Evolutionary conservation across 2,797 vertebrate species (phyloP).

Genomic region (Ctenopoma multispine): DNA sequence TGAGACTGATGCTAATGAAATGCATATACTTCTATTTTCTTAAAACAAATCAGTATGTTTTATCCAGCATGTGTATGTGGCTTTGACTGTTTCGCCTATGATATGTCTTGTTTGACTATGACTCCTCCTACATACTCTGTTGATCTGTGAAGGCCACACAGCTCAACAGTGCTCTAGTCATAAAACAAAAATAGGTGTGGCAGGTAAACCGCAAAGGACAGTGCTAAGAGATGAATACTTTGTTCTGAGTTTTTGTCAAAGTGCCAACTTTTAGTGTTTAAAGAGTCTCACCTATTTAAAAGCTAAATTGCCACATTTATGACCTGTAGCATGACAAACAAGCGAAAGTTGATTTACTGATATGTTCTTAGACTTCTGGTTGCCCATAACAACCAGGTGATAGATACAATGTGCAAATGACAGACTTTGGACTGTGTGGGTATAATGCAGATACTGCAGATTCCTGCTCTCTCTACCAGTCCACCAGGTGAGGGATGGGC

Average conservation of each 20-base stretch:
- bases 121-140: slow-evolving; percentile 50
- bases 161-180: slow-evolving; percentile 32
- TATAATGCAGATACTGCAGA: slow-evolving; percentile 23
- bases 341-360: slow-evolving; percentile 28
- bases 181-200: slow-evolving; percentile 75
- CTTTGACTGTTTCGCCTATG: slow-evolving; percentile 37
- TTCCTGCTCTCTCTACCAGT: slow-evolving; percentile 20
- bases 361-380: slow-evolving; percentile 33
- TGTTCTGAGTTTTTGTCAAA: slow-evolving; percentile 28
- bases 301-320: background rate
- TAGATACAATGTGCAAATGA: slow-evolving; percentile 63
- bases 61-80: slow-evolving; percentile 15
- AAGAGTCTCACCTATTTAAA: background rate
- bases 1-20: background rate
- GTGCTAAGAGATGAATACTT: slow-evolving; percentile 37
- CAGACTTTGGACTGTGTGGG: slow-evolving; percentile 71
- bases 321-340: slow-evolving; percentile 9
- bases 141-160: slow-evolving; percentile 49
- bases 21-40: background rate
- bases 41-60: background rate
- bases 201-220: slow-evolving; percentile 55
- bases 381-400: slow-evolving; percentile 62
- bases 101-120: slow-evolving; percentile 46
- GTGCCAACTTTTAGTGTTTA: slow-evolving; percentile 13
- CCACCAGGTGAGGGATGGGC: slow-evolving; percentile 29